These are phyloP conservation scores for Pygoscelis antarcticus DNA, from an alignment of 2,113 vertebrate genomes.

Conservation along the genomic window DNA sequence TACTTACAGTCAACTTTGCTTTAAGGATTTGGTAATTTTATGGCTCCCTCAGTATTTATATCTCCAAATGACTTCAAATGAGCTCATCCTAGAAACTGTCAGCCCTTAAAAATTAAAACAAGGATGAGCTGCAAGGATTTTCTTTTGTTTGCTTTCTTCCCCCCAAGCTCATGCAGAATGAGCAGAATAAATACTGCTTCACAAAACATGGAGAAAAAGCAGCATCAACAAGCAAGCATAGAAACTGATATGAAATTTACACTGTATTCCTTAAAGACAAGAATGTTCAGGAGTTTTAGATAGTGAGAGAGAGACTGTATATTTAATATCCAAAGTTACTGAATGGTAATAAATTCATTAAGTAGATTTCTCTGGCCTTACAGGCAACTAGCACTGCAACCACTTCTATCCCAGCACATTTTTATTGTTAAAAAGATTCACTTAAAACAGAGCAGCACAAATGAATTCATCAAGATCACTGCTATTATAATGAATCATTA, in stretches of 20 bases:
- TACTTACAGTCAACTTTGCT: background rate
- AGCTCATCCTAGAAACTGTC: background rate
- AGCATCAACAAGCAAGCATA: background rate
- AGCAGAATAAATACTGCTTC: background rate
- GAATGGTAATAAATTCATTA: slow-evolving; percentile 11
- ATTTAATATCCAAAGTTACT: background rate
- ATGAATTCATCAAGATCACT: slow-evolving; percentile 63
- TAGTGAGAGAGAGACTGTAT: background rate
- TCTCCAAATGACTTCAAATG: background rate
- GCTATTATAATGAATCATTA: slow-evolving; percentile 77
- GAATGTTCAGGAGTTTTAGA: background rate
- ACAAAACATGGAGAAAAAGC: background rate
- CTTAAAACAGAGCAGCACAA: slow-evolving; percentile 46
- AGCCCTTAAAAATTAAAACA: background rate
- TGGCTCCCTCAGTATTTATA: background rate
- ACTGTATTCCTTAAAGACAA: background rate
- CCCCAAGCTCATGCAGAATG: background rate
- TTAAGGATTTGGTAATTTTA: background rate
- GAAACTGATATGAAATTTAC: background rate
- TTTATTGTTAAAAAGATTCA: slow-evolving; percentile 69
- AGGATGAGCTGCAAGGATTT: background rate
- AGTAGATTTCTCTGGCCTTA: background rate
- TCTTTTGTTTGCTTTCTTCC: background rate
- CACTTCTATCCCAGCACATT: slow-evolving; percentile 52
- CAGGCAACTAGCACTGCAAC: background rate